Base-by-base conservation (phyloP, 2,888 invertebrate genomes). In the Microchrysa polita region DNA sequence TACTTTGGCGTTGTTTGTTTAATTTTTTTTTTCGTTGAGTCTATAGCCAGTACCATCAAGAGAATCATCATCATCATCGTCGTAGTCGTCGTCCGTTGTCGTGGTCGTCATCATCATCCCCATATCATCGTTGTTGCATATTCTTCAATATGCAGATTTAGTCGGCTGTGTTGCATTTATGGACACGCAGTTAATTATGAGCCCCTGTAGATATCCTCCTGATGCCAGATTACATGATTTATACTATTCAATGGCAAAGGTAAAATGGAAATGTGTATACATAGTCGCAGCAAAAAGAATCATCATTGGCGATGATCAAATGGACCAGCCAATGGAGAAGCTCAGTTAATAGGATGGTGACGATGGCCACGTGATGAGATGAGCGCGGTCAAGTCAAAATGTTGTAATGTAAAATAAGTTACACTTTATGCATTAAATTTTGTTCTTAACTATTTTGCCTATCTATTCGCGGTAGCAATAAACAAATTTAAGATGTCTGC, bases 201-300 rank as follows among this genome's bases (percentile, higher is more conserved):
- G 81, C 81, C 81, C 83, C 83, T 83, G 83, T 82, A 83, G 83
- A 83, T 82, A 82, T 83, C 81, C 80, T 79, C 81, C 79, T 80
- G 84, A 84, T 83, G 84, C 81, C 69, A 84, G 84, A 84, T 84
- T 84, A 82, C 82, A 83, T 84, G 84, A 84, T 84, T 84, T 84
- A 84, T 84, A 83, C 82, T 34, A 61, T 60, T 4, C 52, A 63
- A 73, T 48, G 23, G 72, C 44, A 61, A 72, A 72, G 72, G 60
- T 72, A 72, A 59, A 60, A 27, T 40, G 27, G 40, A 55, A 55
- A 67, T n/a, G 67, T 53, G 20, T 48, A n/a, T n/a, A n/a, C n/a
- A n/a, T n/a, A n/a, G n/a, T n/a, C n/a, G 20, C 65, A 48, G 65
- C 20, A 27, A 65, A 42, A 34, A 7, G 48, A 48, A 4, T 18